Percentiles rank a stretch among this genome's conserved stretches.
Conservation (phyloP, 1,140 invertebrate species). For the Macrobrachium nipponense region DNA sequence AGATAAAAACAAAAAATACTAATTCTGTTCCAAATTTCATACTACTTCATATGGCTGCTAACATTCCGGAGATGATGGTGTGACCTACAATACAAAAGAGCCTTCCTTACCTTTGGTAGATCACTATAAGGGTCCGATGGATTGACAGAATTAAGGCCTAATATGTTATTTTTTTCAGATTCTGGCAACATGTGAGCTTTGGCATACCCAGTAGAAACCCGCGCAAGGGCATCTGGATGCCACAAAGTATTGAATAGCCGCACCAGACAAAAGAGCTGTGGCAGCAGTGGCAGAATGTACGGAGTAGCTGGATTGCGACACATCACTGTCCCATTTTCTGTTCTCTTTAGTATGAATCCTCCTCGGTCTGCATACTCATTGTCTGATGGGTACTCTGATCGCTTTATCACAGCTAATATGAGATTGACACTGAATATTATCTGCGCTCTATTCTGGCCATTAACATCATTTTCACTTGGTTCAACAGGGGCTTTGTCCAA, state of each 20-base stretch:
- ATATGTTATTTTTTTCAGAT: conserved; percentile 63
- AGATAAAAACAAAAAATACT: too few relatives aligned
- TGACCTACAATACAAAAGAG: not conserved
- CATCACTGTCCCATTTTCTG: conserved; percentile 80
- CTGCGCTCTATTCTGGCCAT: conserved; percentile 74
- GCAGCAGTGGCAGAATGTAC: conserved; percentile 83
- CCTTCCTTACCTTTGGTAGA: conserved; percentile 36
- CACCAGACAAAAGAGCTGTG: conserved; percentile 80
- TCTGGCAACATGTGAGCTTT: conserved; percentile 66
- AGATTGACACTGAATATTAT: conserved; percentile 79
- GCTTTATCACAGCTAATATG: conserved; percentile 85
- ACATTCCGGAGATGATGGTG: too few relatives aligned
- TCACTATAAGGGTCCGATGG: conserved; percentile 37
- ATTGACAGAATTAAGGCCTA: conserved; percentile 49
- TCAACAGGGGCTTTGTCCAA: conserved; percentile 78
- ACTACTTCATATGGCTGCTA: too few relatives aligned
- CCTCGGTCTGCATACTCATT: conserved; percentile 82
- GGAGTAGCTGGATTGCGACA: conserved; percentile 87
- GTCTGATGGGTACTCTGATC: conserved; percentile 75
- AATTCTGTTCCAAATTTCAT: too few relatives aligned
- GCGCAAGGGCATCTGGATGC: conserved; percentile 75
- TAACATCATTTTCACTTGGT: conserved; percentile 74
- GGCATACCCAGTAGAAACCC: conserved; percentile 73
- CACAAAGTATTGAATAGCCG: conserved; percentile 85
- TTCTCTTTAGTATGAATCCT: conserved; percentile 81